These are phyloP conservation scores for Siniperca undulata DNA, from an alignment of 2,797 vertebrate genomes.

Conservation along the genomic window DNA sequence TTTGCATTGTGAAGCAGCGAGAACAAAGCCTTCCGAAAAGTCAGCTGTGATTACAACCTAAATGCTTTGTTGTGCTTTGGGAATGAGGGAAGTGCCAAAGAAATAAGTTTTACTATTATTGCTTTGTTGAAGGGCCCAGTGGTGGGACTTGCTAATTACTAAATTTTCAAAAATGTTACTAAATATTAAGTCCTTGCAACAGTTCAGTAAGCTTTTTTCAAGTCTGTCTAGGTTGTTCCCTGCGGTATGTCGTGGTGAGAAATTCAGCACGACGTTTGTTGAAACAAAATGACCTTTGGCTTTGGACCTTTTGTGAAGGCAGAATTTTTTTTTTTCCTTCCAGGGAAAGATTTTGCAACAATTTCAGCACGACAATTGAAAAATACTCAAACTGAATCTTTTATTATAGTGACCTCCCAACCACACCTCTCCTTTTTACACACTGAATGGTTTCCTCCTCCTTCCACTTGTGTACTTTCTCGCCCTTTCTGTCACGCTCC, in stretches of 20 bases:
- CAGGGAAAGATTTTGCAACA: constrained; percentile 14
- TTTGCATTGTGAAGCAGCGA: background rate
- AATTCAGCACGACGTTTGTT: constrained; percentile 1
- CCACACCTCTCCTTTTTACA: background rate
- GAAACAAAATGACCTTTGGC: constrained; percentile 39
- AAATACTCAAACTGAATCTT: constrained; percentile 25
- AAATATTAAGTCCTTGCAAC: constrained; percentile 28
- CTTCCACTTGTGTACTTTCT: background rate
- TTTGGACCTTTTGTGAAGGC: constrained; percentile 1
- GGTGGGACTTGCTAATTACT: constrained; percentile 53
- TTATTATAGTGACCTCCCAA: constrained; percentile 5
- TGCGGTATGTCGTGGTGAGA: background rate
- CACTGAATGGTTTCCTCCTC: constrained; percentile 7
- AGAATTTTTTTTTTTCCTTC: background rate
- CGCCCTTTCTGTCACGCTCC: background rate
- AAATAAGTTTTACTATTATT: constrained; percentile 27
- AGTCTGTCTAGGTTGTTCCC: constrained; percentile 9
- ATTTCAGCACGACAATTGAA: background rate
- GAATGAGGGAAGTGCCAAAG: constrained; percentile 17
- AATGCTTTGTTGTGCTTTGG: constrained; percentile 41
- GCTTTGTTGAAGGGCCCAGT: constrained; percentile 34
- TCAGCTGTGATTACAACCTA: constrained; percentile 27
- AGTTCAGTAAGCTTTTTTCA: constrained; percentile 12
- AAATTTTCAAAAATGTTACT: constrained; percentile 25
- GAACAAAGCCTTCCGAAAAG: constrained; percentile 45